These are phyloP conservation scores for Tragelaphus scriptus DNA, from an alignment of 2,113 vertebrate species.

Conservation along the genomic window DNA sequence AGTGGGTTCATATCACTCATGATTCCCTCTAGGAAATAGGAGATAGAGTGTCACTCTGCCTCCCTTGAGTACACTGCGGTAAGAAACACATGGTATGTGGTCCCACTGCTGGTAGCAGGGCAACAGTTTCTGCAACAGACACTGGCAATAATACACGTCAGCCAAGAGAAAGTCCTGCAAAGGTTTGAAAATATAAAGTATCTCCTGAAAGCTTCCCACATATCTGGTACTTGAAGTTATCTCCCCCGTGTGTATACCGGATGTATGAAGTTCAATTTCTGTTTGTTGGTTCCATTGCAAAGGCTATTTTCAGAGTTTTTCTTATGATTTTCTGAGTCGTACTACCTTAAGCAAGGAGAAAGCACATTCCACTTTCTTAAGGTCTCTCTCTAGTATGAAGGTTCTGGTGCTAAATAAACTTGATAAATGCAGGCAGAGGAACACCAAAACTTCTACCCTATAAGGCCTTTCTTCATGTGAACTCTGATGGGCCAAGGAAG, in stretches of 20 bases:
- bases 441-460: background rate
- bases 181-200: background rate
- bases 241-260: background rate
- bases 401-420: background rate
- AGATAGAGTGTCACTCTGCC: background rate
- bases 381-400: background rate
- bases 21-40: background rate
- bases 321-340: background rate
- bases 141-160: background rate
- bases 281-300: background rate
- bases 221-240: background rate
- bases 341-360: background rate
- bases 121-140: background rate
- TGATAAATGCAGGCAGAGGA: background rate
- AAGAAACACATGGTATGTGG: background rate
- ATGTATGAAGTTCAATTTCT: background rate
- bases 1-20: background rate
- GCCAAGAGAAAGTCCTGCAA: background rate
- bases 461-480: background rate
- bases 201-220: background rate
- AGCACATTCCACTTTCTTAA: background rate
- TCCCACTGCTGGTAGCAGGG: background rate
- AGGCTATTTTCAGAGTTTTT: background rate
- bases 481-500: background rate
- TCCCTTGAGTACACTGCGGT: background rate